Base-by-base conservation (phyloP, 2,888 invertebrate genomes). In the Bembecia ichneumoniformis region DNA sequence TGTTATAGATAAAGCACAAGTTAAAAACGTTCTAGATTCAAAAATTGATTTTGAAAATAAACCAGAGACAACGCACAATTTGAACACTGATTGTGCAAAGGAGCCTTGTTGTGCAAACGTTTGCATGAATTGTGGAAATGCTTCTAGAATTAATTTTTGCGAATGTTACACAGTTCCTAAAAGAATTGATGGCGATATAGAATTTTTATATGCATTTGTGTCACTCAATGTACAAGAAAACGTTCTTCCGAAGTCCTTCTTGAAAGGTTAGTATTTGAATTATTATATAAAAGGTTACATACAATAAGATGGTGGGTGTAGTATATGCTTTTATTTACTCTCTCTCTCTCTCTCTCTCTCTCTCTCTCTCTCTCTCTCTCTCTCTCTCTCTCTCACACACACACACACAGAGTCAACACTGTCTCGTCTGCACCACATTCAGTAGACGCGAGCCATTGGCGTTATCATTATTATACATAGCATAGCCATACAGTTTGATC, bases 181-280 rank as follows among this genome's bases (percentile, higher is more conserved):
- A 60, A 49, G 11, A 64, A 54, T 20, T 59, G 51, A 50, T 50
- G 60, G 63, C 17, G 63, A 74, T 52, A 55, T 68, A n/a, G 80
- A 80, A 40, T 86, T 86, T 63, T 57, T 87, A 13, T 74, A 80
- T 53, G 84, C 86, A 0, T 86, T 87, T 70, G 78, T 86, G 1
- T 68, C 74, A 0, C 65, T 86, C 20, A 79, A 72, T 66, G 77
- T 86, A 43, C 77, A 78, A 53, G 78, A 82, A 45, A 77, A 80
- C 46, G 67, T 86, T 0, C 49, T 87, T 3, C 86, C 86, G 0
- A 60, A 71, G 43, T 67, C 77, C 0, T 82, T 83, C 64, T 58
- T 74, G 11, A 84, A 82, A 76, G 84, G 86, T 84, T 64, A 59
- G 40, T 44, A 11, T 44, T 3, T 44, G 5, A 28, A 7, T 28